Conservation (phyloP, 2,797 vertebrate species). For the Threskiornis aethiopicus region DNA sequence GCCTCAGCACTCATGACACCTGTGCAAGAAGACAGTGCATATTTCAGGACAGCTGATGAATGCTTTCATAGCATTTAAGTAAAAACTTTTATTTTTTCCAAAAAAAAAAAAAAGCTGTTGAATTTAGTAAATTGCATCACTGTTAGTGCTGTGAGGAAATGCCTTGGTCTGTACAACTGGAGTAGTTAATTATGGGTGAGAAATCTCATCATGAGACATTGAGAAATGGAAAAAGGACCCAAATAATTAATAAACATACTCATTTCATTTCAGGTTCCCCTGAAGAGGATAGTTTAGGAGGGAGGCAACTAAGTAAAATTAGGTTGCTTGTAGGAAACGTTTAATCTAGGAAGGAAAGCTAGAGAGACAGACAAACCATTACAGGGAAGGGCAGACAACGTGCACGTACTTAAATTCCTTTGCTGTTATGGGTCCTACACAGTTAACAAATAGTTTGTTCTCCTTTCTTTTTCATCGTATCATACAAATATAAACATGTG, state of each 20-base stretch:
- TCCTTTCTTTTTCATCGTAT: not conserved
- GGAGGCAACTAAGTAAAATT: not conserved
- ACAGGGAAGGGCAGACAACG: not conserved
- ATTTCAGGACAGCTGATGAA: not conserved
- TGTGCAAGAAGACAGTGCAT: not conserved
- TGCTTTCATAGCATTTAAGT: not conserved
- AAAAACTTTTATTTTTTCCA: not conserved
- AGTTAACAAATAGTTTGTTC: not conserved
- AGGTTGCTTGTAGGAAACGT: not conserved
- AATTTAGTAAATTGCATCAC: constrained; percentile 40
- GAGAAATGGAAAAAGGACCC: constrained; percentile 42
- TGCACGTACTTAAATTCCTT: not conserved
- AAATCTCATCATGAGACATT: constrained; percentile 50
- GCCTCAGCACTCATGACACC: not conserved
- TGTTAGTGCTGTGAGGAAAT: constrained; percentile 25
- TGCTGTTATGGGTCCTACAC: not conserved
- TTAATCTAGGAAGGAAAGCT: not conserved
- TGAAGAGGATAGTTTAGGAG: not conserved
- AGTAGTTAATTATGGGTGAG: constrained; percentile 69
- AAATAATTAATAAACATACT: constrained; percentile 58
- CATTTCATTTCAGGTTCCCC: constrained; percentile 21
- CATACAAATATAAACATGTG: not conserved
- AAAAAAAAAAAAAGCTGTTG: constrained; percentile 41
- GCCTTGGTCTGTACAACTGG: not conserved
- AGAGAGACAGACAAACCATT: no score